phyloP scores from a whole-genome alignment of 2,888 invertebrate genomes.

The Caenorhabditis auriculariae region DNA sequence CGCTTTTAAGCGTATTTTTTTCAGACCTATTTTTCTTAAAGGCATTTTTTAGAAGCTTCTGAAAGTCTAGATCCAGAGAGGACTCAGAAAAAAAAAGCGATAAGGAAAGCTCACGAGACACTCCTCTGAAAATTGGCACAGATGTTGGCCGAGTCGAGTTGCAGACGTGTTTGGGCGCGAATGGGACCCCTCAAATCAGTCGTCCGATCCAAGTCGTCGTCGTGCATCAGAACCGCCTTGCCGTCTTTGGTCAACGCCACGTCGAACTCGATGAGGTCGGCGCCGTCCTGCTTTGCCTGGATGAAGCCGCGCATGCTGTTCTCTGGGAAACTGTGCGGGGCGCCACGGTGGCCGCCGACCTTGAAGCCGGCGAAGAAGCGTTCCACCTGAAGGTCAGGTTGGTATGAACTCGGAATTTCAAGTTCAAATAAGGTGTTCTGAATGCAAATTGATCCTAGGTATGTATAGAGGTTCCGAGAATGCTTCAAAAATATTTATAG shows the following conservation, averaged over 20 bases:
- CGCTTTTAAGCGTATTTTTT: too few species aligned
- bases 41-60: background rate
- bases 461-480: too few species aligned
- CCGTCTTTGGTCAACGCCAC: slow-evolving; percentile 76
- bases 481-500: too few species aligned
- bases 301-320: slow-evolving; percentile 58
- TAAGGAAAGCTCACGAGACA: slow-evolving; percentile 3
- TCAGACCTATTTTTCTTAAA: too few species aligned
- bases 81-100: slow-evolving; percentile 8
- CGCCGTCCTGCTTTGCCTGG: slow-evolving; percentile 76
- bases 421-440: too few species aligned
- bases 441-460: too few species aligned
- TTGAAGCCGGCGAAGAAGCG: slow-evolving; percentile 55
- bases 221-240: slow-evolving; percentile 78
- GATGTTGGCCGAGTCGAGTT: slow-evolving; percentile 47
- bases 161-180: slow-evolving; percentile 40
- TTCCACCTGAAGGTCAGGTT: slow-evolving; percentile 37
- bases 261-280: slow-evolving; percentile 78
- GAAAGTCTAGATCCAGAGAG: slow-evolving; percentile 3
- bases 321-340: slow-evolving; percentile 56
- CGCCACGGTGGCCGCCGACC: slow-evolving; percentile 61
- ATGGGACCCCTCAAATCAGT: slow-evolving; percentile 54
- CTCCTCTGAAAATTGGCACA: slow-evolving; percentile 30
- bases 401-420: background rate
- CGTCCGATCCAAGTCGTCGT: slow-evolving; percentile 72